Percentiles rank a stretch among this genome's conserved stretches.
These are phyloP conservation scores for Bos javanicus DNA, from an alignment of 2,113 vertebrate species.

Conservation along the genomic window DNA sequence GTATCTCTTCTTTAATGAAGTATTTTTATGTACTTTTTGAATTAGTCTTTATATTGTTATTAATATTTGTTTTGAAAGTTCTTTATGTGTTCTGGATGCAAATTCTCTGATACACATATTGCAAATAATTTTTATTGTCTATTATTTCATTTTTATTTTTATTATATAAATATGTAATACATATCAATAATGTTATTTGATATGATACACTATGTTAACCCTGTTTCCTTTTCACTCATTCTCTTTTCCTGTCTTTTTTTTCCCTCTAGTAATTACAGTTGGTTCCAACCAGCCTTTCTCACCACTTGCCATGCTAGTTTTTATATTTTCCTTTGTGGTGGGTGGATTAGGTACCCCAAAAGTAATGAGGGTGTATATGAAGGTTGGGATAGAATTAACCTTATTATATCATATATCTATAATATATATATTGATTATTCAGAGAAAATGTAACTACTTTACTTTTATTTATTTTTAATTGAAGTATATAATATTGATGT, in stretches of 20 bases:
- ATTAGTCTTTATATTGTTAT: neutral
- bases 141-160: neutral
- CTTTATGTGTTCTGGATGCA: neutral
- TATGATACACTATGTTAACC: neutral
- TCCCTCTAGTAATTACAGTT: neutral
- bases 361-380: neutral
- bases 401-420: neutral
- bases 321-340: neutral
- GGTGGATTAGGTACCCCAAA: neutral
- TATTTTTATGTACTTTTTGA: neutral
- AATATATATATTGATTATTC: neutral
- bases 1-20: neutral
- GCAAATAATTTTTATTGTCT: neutral
- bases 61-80: neutral
- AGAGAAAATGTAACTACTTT: neutral
- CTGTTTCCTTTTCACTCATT: neutral
- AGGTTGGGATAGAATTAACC: neutral
- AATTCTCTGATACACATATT: neutral
- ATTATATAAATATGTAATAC: neutral
- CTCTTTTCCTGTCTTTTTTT: neutral
- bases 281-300: neutral
- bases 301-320: neutral
- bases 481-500: neutral
- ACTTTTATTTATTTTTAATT: neutral
- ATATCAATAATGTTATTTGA: neutral